Conservation (phyloP, 1,140 invertebrate species). For the Bactericera cockerelli region DNA sequence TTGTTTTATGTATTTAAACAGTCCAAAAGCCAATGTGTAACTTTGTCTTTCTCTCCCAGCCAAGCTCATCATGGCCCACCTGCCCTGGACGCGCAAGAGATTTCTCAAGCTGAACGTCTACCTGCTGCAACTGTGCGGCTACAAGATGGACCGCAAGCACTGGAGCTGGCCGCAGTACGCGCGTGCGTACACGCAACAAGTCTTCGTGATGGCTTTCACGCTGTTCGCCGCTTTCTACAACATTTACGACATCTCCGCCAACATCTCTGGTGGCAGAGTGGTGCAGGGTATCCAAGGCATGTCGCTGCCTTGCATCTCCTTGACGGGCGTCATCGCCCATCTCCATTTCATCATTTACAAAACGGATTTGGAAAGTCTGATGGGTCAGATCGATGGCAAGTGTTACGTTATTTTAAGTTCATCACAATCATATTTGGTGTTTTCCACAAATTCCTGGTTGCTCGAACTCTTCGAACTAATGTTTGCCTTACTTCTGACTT, state of each 20-base stretch:
- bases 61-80: not conserved
- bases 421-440: no score
- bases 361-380: not conserved
- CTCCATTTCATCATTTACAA: not conserved
- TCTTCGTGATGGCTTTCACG: not conserved
- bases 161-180: not conserved
- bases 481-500: no score
- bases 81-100: not conserved
- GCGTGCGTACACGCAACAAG: not conserved
- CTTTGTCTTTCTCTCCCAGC: not conserved
- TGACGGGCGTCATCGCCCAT: not conserved
- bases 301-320: not conserved
- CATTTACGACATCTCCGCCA: not conserved
- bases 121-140: not conserved
- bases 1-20: no score
- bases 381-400: not conserved
- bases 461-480: no score
- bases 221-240: not conserved
- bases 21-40: no score
- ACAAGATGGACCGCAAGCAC: not conserved
- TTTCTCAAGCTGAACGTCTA: not conserved
- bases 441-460: no score
- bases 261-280: not conserved
- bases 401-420: no score
- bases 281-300: not conserved